Evolutionary conservation across 2,113 vertebrate species (phyloP).

Genomic region (Menidia beryllina): DNA sequence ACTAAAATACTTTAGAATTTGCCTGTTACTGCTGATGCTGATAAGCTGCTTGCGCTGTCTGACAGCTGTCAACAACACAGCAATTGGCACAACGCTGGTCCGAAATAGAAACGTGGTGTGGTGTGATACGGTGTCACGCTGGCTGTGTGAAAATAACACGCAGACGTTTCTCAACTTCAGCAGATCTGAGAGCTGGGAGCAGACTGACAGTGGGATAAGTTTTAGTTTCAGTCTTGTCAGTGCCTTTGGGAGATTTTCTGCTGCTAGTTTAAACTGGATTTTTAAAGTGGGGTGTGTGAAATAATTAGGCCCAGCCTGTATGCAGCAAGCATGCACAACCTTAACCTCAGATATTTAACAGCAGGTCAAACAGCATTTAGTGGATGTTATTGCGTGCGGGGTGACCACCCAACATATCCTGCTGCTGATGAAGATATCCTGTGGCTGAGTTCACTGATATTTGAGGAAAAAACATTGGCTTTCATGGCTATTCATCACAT

Average conservation of each 20-base stretch:
- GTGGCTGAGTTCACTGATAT: too few species aligned
- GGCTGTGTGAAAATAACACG: neutral
- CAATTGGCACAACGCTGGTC: too few species aligned
- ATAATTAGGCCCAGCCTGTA: neutral
- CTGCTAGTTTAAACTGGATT: neutral
- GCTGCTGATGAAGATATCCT: too few species aligned
- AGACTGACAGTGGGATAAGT: neutral
- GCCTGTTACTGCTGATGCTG: too few species aligned
- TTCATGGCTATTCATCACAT: too few species aligned
- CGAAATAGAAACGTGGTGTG: neutral
- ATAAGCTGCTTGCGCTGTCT: too few species aligned
- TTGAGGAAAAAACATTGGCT: too few species aligned
- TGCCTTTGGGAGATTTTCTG: neutral
- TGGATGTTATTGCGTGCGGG: too few species aligned
- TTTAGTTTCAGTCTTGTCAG: neutral
- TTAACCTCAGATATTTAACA: neutral
- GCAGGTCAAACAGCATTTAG: neutral
- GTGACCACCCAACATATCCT: too few species aligned
- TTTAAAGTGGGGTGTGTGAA: neutral
- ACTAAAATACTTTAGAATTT: neutral
- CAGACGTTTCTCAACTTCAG: neutral
- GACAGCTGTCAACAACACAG: neutral
- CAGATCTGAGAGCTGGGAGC: neutral
- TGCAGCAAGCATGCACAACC: neutral
- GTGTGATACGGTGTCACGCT: neutral